These are phyloP conservation scores for Rissa tridactyla DNA, from an alignment of 2,113 vertebrate genomes.

Conservation along the genomic window DNA sequence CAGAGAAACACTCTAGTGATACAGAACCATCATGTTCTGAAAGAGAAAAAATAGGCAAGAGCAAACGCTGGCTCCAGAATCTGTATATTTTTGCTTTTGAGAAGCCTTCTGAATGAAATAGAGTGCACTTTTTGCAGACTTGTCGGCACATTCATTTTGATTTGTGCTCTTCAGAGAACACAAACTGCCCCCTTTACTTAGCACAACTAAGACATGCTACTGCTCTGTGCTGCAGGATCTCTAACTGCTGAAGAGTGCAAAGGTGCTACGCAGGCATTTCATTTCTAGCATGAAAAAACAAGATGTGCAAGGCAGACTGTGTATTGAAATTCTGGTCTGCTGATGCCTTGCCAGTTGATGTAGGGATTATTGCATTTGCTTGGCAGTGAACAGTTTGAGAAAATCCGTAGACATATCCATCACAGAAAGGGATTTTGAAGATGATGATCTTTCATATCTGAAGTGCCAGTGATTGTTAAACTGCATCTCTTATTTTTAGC, in stretches of 20 bases:
- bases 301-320: background rate
- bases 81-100: background rate
- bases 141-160: background rate
- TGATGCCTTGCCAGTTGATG: background rate
- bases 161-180: background rate
- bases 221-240: background rate
- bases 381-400: background rate
- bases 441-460: background rate
- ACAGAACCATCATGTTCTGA: background rate
- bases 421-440: background rate
- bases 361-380: background rate
- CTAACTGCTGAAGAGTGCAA: too few species aligned
- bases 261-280: background rate
- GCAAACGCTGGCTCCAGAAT: background rate
- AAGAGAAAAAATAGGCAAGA: background rate
- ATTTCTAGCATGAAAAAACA: background rate
- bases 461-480: background rate
- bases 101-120: background rate
- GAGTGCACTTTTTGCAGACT: background rate
- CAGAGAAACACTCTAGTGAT: background rate
- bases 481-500: background rate
- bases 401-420: background rate
- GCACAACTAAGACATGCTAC: rapidly evolving
- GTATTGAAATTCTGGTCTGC: background rate
- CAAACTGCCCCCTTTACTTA: background rate